Evolutionary conservation across 2,797 vertebrate genomes (phyloP).

Genomic region (Lacerta bilineata): DNA sequence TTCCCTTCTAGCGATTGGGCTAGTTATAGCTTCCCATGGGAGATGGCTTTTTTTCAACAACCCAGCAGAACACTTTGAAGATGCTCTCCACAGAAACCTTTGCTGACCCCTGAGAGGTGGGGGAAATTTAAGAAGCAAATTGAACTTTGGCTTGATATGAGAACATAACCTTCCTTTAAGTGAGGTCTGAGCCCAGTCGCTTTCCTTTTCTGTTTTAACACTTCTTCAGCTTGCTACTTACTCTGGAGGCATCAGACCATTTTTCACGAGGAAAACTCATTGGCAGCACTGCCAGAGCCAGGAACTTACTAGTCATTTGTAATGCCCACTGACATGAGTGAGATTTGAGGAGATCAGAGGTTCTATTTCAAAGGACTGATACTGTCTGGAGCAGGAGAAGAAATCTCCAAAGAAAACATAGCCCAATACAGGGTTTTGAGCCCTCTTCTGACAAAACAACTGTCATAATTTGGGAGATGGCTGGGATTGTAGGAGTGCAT

Average conservation of each 20-base stretch:
- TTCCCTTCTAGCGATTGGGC: slow-evolving; percentile 22
- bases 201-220: background rate
- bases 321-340: background rate
- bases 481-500: no score
- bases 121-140: background rate
- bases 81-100: slow-evolving; percentile 20
- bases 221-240: background rate
- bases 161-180: background rate
- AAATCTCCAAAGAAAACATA: background rate
- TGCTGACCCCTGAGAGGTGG: background rate
- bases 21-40: slow-evolving; percentile 33
- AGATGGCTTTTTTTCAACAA: background rate
- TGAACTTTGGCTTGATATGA: rapidly evolving
- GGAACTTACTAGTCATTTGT: background rate
- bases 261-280: background rate
- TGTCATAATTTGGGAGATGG: background rate
- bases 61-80: background rate
- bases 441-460: background rate
- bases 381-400: background rate
- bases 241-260: background rate
- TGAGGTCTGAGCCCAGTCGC: background rate
- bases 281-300: background rate
- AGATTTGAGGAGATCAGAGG: background rate
- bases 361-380: background rate
- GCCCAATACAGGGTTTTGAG: background rate